Base-by-base conservation (phyloP, 2,113 vertebrate genomes). In the Megaceryle torquata region DNA sequence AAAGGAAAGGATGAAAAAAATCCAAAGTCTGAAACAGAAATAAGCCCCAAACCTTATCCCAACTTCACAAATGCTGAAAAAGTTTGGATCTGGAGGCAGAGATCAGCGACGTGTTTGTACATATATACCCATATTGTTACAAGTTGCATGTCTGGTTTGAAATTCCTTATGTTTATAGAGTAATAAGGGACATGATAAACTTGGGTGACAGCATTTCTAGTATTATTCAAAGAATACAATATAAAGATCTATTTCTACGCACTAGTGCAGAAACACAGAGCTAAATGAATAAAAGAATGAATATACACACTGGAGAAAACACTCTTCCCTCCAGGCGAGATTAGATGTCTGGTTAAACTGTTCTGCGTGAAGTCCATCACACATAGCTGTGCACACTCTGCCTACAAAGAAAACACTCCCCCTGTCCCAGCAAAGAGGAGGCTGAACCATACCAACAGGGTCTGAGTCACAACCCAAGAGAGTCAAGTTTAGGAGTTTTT, bases 281-380 rank as follows among this genome's bases (percentile, higher is more conserved):
- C 44, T 91, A 95, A 88, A 88, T 82, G 59, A 91, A 95, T 87
- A 95, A 89, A 91, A 85, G 82, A 87, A 91, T 72, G 86, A 94
- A 79, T 41, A 93, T 41, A 86, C 64, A 79, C 61, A 39, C 46
- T 64, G 57, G 69, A 84, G 57, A 93, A 96, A 94, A 41, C 65
- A 79, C 41, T 82, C 19, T 86, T 90, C 86, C 88, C 77, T 87
- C 86, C 83, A 92, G 96, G 88, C 10, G 0, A 89, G 92, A 94
- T 91, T 88, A 86, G 80, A 82, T 53, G 57, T 82, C 83, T 95
- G 65, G 46, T 95, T 92, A 95, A 86, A 89, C 69, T 69, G 80
- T 37, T 89, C 77, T 72, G 53, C 80, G 28, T 82, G 65, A 94
- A 91, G 50, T 56, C 80, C 37, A 8, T 59, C 74, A 65, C 61